Evolutionary conservation across 2,888 invertebrate species (phyloP).

Genomic region (Lasioglossum morio): DNA sequence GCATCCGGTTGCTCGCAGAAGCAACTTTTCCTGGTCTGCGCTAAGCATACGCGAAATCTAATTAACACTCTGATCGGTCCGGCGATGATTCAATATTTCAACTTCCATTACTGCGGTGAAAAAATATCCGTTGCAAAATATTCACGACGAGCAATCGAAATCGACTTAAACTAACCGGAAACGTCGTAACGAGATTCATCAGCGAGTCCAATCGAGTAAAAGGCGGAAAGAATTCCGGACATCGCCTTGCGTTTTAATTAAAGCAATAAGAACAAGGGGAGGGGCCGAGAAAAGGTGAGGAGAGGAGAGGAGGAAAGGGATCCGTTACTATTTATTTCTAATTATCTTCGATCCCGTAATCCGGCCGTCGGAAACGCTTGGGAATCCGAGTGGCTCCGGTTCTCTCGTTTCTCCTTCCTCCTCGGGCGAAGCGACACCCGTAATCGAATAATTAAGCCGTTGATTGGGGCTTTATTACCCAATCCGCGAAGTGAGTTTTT

Average conservation of each 20-base stretch:
- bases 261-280: constrained; percentile 80
- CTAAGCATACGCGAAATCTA: neutral
- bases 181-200: constrained; percentile 60
- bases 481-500: constrained; percentile 84
- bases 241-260: constrained; percentile 80
- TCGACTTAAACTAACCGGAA: constrained; percentile 6
- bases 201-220: constrained; percentile 80
- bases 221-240: constrained; percentile 15
- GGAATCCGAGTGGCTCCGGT: constrained; percentile 48
- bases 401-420: constrained; percentile 54
- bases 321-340: constrained; percentile 83
- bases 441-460: constrained; percentile 85
- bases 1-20: neutral
- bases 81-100: neutral
- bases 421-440: constrained; percentile 53
- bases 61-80: neutral
- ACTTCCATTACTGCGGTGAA: neutral
- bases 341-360: constrained; percentile 84
- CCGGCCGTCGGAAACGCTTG: constrained; percentile 51
- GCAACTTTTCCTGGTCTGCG: neutral
- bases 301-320: constrained; percentile 50
- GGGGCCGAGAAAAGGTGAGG: constrained; percentile 53
- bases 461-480: constrained; percentile 85
- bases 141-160: neutral
- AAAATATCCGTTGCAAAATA: neutral